Conservation (phyloP, 2,797 vertebrate species). For the Acanthopagrus latus region DNA sequence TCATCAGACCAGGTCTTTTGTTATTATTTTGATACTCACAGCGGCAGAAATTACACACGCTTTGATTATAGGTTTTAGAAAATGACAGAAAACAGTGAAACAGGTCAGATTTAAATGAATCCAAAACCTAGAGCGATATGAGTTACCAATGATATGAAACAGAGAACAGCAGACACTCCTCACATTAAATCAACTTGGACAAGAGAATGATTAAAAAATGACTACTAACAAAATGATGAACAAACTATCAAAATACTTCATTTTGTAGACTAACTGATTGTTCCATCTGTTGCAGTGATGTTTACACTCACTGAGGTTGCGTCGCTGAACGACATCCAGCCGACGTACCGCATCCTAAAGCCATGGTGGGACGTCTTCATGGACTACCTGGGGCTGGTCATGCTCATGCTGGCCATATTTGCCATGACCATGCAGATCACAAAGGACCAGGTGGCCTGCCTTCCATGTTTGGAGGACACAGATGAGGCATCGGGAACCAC, state of each 20-base stretch:
- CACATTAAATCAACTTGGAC: not conserved
- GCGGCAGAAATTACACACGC: too few species aligned
- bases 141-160: not conserved
- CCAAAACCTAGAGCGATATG: too few species aligned
- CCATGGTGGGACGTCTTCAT: slow-evolving; percentile 99
- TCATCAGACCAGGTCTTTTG: too few species aligned
- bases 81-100: not conserved
- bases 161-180: not conserved
- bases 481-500: slow-evolving; percentile 61
- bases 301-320: slow-evolving; percentile 99
- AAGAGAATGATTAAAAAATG: not conserved
- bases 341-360: slow-evolving; percentile 98
- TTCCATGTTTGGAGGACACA: slow-evolving; percentile 89
- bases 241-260: too few species aligned
- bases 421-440: slow-evolving; percentile 99
- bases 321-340: slow-evolving; percentile 98
- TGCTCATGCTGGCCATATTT: slow-evolving; percentile 99
- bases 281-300: slow-evolving; percentile 91
- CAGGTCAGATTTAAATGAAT: not conserved
- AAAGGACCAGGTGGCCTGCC: slow-evolving; percentile 98
- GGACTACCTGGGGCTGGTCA: slow-evolving; percentile 98
- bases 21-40: too few species aligned
- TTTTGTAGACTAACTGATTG: slow-evolving; percentile 39
- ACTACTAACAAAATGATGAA: too few species aligned
- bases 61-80: not conserved